Evolutionary conservation across 2,797 vertebrate species (phyloP).

Genomic region (Benthosema pterotum): DNA sequence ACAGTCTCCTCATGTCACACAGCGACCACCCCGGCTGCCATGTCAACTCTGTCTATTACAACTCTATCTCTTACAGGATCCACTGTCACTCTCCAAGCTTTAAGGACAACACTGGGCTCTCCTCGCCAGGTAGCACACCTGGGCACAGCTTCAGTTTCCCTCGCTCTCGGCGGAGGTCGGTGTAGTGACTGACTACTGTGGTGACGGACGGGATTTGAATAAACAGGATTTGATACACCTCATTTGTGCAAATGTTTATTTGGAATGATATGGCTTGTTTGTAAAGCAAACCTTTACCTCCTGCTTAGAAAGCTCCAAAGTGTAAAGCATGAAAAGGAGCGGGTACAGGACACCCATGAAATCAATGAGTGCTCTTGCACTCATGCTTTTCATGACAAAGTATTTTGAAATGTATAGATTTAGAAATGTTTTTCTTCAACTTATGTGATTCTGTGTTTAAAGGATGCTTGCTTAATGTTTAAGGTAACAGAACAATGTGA

Average conservation of each 20-base stretch:
- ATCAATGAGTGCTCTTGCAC: constrained; percentile 44
- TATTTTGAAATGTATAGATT: constrained; percentile 49
- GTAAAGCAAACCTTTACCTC: constrained; percentile 7
- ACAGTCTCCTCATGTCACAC: constrained; percentile 76
- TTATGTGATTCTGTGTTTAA: constrained; percentile 14
- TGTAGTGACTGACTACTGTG: constrained; percentile 67
- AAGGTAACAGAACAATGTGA: no score
- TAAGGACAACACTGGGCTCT: constrained; percentile 85
- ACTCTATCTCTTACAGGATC: constrained; percentile 86
- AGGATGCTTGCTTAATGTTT: constrained; percentile 25
- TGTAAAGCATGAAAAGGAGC: constrained; percentile 61
- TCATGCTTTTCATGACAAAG: constrained; percentile 6
- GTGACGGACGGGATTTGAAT: constrained; percentile 40
- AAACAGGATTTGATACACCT: constrained; percentile 36
- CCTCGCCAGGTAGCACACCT: constrained; percentile 85
- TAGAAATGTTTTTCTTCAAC: constrained; percentile 18
- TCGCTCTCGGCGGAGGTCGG: constrained; percentile 85
- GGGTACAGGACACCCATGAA: constrained; percentile 50
- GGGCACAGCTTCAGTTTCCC: constrained; percentile 75
- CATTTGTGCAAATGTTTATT: constrained; percentile 45
- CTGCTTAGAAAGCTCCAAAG: constrained; percentile 26
- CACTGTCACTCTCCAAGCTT: constrained; percentile 81
- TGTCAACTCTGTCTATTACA: constrained; percentile 84
- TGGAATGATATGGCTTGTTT: constrained; percentile 26
- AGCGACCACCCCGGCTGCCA: constrained; percentile 77